Evolutionary conservation across 2,888 invertebrate species (phyloP).

Genomic region (Liopterus haemorrhoidalis): DNA sequence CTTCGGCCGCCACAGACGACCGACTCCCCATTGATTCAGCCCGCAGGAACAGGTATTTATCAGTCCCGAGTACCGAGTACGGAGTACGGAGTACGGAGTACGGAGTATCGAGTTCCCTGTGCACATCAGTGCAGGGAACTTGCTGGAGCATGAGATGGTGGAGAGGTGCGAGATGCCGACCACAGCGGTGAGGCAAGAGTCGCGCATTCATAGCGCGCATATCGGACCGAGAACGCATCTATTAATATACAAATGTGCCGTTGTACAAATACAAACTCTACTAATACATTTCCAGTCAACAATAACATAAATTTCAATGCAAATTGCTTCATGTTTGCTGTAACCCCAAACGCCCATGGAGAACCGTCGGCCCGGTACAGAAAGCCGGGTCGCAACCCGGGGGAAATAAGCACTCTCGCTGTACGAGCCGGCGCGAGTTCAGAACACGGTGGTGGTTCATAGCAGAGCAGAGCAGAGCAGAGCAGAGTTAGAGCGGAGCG

Average conservation of each 20-base stretch:
- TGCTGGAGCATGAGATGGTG: not conserved
- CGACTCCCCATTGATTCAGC: no score
- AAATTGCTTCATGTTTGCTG: slow-evolving; percentile 39
- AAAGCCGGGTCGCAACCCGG: slow-evolving; percentile 34
- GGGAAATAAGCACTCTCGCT: slow-evolving; percentile 28
- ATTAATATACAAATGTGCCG: slow-evolving; percentile 22
- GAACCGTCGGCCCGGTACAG: slow-evolving; percentile 31
- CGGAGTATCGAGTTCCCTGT: no score
- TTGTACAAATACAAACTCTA: slow-evolving; percentile 27
- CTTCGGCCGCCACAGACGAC: no score
- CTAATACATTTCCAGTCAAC: slow-evolving; percentile 38
- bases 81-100: no score
- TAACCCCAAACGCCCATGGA: slow-evolving; percentile 35
- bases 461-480: no score
- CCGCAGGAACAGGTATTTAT: no score
- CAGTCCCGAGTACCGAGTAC: no score
- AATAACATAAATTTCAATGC: slow-evolving; percentile 41
- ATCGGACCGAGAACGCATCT: slow-evolving; percentile 14
- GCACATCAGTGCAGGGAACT: not conserved
- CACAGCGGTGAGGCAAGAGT: no score
- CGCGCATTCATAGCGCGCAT: no score
- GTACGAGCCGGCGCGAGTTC: no score
- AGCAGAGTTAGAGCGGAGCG: not conserved
- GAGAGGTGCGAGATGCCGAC: no score
- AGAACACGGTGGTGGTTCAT: no score